These are phyloP conservation scores for Atta texana DNA, from an alignment of 1,140 invertebrate species.

Conservation along the genomic window DNA sequence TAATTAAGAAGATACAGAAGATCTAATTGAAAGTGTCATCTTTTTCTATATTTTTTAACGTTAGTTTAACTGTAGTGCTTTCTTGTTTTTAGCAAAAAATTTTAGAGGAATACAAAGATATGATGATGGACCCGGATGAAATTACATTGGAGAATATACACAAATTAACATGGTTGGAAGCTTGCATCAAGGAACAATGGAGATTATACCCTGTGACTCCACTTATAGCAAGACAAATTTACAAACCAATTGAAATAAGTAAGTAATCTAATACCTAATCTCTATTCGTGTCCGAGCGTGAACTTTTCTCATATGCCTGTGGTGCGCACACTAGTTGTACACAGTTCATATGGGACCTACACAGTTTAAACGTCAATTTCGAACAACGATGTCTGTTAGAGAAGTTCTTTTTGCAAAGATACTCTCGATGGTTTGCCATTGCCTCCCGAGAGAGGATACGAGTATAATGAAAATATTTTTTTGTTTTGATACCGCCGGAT, in stretches of 20 bases:
- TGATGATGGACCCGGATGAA: slow-evolving; percentile 78
- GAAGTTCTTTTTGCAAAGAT: too few species aligned
- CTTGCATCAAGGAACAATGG: slow-evolving; percentile 85
- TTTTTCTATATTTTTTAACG: neutral
- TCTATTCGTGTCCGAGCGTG: too few species aligned
- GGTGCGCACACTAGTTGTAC: too few species aligned
- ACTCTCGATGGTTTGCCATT: too few species aligned
- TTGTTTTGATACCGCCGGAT: too few species aligned
- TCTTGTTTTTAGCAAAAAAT: slow-evolving; percentile 85
- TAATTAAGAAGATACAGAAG: neutral
- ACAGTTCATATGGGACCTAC: too few species aligned
- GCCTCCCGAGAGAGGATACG: too few species aligned
- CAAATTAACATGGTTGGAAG: slow-evolving; percentile 86
- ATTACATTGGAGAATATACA: slow-evolving; percentile 84
- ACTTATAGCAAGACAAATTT: slow-evolving; percentile 86
- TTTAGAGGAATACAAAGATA: slow-evolving; percentile 86
- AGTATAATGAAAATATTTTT: too few species aligned
- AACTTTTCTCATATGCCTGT: too few species aligned
- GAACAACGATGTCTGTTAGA: too few species aligned
- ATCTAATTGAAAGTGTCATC: neutral
- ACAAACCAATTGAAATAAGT: slow-evolving; percentile 81
- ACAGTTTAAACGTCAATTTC: too few species aligned
- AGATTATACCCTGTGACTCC: slow-evolving; percentile 87
- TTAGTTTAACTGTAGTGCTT: neutral
- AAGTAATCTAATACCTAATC: slow-evolving; percentile 50